phyloP scores from a whole-genome alignment of 2,888 invertebrate genomes.

The Allophyes oxyacanthae region DNA sequence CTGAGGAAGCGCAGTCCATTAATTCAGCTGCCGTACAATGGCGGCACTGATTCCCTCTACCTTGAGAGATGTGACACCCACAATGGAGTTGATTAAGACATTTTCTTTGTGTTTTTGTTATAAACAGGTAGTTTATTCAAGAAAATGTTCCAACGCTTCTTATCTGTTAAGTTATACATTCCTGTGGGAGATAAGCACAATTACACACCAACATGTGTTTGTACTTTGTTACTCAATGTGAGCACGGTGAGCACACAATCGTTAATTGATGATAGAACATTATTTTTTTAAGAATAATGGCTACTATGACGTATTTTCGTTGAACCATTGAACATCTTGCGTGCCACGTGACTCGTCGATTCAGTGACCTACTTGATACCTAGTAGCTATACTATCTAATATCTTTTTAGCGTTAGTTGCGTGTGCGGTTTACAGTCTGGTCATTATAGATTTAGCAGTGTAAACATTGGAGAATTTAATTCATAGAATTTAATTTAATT shows the following conservation, averaged over 20 bases:
- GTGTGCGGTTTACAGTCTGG: constrained; percentile 14
- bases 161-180: constrained; percentile 56
- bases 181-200: constrained; percentile 50
- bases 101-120: constrained; percentile 37
- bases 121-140: constrained; percentile 53
- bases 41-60: constrained; percentile 54
- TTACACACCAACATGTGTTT: constrained; percentile 27
- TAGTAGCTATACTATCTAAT: constrained; percentile 28
- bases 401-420: constrained; percentile 27
- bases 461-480: constrained; percentile 27
- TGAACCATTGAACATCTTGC: constrained; percentile 25
- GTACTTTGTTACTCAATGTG: constrained; percentile 26
- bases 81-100: constrained; percentile 49
- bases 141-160: constrained; percentile 42
- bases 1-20: constrained; percentile 78
- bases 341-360: constrained; percentile 46
- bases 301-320: constrained; percentile 30
- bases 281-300: constrained; percentile 46
- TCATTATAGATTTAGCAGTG: constrained; percentile 14
- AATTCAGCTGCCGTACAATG: constrained; percentile 70
- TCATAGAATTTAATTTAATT: no score
- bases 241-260: constrained; percentile 7
- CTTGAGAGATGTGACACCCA: constrained; percentile 35
- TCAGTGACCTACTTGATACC: constrained; percentile 45
- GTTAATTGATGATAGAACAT: constrained; percentile 25